These are phyloP conservation scores for Cecidostiba fungosa DNA, from an alignment of 2,888 invertebrate genomes.

Conservation along the genomic window DNA sequence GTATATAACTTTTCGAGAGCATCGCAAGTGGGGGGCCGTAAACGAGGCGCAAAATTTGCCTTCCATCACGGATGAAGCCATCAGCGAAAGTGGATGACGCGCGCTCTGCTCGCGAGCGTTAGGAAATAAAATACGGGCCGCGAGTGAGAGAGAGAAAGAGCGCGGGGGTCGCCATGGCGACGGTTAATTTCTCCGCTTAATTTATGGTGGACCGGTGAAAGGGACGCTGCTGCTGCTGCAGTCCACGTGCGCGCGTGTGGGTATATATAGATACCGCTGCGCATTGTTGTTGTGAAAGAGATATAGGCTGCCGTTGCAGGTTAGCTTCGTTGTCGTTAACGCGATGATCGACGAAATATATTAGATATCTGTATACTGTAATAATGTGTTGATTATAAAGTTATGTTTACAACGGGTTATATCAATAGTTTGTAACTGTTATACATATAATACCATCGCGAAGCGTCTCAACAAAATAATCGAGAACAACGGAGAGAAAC, in stretches of 20 bases:
- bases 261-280: not conserved
- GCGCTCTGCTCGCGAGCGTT: constrained; percentile 45
- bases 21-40: constrained; percentile 30
- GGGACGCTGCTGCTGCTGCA: constrained; percentile 63
- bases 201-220: constrained; percentile 74
- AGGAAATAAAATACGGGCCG: constrained; percentile 70
- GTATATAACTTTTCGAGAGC: constrained; percentile 13
- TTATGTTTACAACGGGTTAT: too few relatives aligned
- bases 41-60: constrained; percentile 65
- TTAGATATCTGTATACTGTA: too few relatives aligned
- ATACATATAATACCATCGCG: too few relatives aligned
- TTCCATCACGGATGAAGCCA: constrained; percentile 69
- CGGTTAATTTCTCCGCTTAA: constrained; percentile 74
- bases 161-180: constrained; percentile 61
- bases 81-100: constrained; percentile 71
- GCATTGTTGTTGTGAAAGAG: constrained; percentile 38
- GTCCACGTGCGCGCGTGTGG: constrained; percentile 6
- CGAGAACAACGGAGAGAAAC: constrained; percentile 22
- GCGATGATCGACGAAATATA: not conserved
- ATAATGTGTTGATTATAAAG: too few relatives aligned
- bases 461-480: too few relatives aligned
- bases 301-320: not conserved
- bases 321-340: constrained; percentile 23
- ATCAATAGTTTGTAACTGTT: too few relatives aligned
- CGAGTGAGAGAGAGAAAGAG: constrained; percentile 16